phyloP scores from a whole-genome alignment of 2,113 vertebrate species.

The Hippolais icterina region DNA sequence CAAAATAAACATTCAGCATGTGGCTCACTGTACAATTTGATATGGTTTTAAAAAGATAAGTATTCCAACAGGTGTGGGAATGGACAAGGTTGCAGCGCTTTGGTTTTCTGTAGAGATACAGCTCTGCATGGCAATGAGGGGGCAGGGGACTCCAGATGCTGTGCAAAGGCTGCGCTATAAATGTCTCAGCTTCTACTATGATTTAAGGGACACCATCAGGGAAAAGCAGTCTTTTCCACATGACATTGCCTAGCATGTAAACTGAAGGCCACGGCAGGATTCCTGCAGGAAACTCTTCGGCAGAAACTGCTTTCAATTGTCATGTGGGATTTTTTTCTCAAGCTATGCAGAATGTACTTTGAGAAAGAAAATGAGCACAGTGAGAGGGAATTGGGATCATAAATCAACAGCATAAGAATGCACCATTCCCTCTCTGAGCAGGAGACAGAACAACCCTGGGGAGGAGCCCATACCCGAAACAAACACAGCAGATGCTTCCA shows the following conservation, averaged over 20 bases:
- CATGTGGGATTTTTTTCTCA: not conserved
- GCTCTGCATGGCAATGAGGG: not conserved
- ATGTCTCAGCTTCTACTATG: not conserved
- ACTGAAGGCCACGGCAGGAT: not conserved
- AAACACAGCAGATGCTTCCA: not conserved
- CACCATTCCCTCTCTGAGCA: not conserved
- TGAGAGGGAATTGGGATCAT: not conserved
- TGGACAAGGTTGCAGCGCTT: not conserved
- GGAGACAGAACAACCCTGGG: not conserved
- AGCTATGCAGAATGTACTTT: not conserved
- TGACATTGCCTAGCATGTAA: not conserved
- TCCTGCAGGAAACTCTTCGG: not conserved
- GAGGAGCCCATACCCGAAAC: not conserved
- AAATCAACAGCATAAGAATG: constrained; percentile 5
- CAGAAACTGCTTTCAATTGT: not conserved
- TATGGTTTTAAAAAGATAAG: not conserved
- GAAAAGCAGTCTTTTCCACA: not conserved
- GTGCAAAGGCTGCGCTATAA: not conserved
- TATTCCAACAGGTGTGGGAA: not conserved
- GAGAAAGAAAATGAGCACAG: not conserved
- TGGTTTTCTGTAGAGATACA: not conserved
- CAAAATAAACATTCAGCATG: not conserved
- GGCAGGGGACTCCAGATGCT: not conserved
- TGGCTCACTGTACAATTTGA: not conserved
- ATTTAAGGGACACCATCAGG: not conserved